These are phyloP conservation scores for Clarias fuscus DNA, from an alignment of 2,797 vertebrate genomes.

Conservation along the genomic window DNA sequence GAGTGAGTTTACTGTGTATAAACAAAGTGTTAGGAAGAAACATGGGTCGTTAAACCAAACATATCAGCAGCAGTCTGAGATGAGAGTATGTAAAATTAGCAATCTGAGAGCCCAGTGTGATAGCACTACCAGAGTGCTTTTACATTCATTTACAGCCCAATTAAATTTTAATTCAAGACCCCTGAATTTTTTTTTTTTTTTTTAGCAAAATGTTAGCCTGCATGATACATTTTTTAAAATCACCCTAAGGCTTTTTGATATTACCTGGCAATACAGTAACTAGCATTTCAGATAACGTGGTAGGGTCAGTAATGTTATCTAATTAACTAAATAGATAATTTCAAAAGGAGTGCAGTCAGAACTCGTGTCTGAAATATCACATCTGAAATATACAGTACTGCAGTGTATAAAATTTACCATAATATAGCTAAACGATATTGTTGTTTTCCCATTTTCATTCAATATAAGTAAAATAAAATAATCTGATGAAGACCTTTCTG, in stretches of 20 bases:
- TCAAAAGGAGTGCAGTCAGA: background rate
- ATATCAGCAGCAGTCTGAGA: no score
- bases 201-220: no score
- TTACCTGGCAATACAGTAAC: background rate
- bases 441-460: background rate
- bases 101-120: no score
- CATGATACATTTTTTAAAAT: background rate
- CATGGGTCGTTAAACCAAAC: no score
- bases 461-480: background rate
- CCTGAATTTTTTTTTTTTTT: background rate
- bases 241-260: background rate
- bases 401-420: background rate
- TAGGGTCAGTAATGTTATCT: background rate
- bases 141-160: no score
- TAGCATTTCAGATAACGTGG: background rate
- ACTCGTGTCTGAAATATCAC: background rate
- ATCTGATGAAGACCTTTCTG: background rate
- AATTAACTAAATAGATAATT: background rate
- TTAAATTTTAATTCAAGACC: no score
- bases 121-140: no score
- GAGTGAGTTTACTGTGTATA: no score
- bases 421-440: background rate
- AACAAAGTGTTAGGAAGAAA: no score
- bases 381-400: background rate
- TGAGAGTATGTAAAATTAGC: no score